Base-by-base conservation (phyloP, 2,888 invertebrate species). In the Agapetus fuscipes region DNA sequence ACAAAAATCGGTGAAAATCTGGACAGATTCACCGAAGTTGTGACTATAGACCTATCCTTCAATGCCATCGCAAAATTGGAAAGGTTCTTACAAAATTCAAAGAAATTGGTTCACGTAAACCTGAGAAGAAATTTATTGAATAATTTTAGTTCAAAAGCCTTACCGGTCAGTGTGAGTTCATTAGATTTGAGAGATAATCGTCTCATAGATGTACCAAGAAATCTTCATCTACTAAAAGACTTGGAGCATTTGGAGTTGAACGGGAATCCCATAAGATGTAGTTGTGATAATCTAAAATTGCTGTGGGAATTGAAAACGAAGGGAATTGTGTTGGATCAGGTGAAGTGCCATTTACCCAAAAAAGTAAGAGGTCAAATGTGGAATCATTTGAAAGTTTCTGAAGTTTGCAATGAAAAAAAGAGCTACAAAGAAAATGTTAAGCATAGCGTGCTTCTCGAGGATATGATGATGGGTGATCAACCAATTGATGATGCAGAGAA, bases 191-290 rank as follows among this genome's bases (percentile, higher is more conserved):
- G 75, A 38, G 66, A 73, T 52, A 81, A 81, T 56, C 61, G 70
- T 30, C 63, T 81, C 43, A 63, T 59, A 39, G 62, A 75, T 55
- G 63, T 81, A 43, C 78, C 81, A 4, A 55, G 66, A 38, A 78
- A 78, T 50, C 54, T 81, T 39, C 63, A 60, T 15, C 63, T 64
- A 48, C 59, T 80, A 39, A 62, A 61, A 30, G 59, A 69, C 50
- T 59, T 85, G 37, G 73, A 74, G 54, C 70, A 73, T 50, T 61
- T 86, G 41, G 74, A 81, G 55, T 53, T 86, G 41, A 67, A 72
- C 34, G 77, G 76, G 30, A 86, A 86, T 56, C 76, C 76, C 25
- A 62, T 86, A 4, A 66, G 77, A 50, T 86, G 85, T 59, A 74
- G 78, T 17, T 85, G 84, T 54, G 71, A 73, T 46, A 80, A 81